Conservation (phyloP, 1,140 invertebrate species). For the Lerema accius region DNA sequence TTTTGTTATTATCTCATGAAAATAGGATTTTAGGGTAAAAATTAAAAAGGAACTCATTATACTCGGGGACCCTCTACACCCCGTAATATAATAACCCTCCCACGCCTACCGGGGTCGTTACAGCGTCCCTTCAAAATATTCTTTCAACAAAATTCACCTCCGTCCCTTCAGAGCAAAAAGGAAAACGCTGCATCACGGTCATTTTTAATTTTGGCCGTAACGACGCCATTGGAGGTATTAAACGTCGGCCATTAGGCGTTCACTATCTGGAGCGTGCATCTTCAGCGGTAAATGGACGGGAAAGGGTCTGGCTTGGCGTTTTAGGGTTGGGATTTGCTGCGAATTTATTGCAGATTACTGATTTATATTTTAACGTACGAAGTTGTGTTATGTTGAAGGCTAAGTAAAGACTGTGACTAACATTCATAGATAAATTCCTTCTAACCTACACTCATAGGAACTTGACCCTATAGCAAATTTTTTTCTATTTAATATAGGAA, state of each 20-base stretch:
- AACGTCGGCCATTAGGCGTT: constrained; percentile 63
- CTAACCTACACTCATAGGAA: too few relatives aligned
- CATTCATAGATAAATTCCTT: too few relatives aligned
- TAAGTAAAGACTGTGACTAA: too few relatives aligned
- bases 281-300: constrained; percentile 62
- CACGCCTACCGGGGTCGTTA: constrained; percentile 61
- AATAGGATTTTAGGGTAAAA: constrained; percentile 67
- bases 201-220: constrained; percentile 79
- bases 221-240: constrained; percentile 71
- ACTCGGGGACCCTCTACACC: constrained; percentile 57
- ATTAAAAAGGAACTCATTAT: constrained; percentile 78
- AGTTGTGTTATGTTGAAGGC: too few relatives aligned
- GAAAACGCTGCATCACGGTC: constrained; percentile 77
- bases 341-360: constrained; percentile 9
- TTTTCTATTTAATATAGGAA: too few relatives aligned
- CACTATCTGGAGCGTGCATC: constrained; percentile 69
- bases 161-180: constrained; percentile 73
- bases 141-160: constrained; percentile 70
- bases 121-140: constrained; percentile 71
- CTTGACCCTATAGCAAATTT: too few relatives aligned
- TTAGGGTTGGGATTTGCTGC: constrained; percentile 29
- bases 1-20: constrained; percentile 59
- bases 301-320: constrained; percentile 42
- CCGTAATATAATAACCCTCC: constrained; percentile 73
- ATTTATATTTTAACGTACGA: not conserved